phyloP scores from a whole-genome alignment of 2,888 invertebrate genomes.

The Nomada fabriciana region DNA sequence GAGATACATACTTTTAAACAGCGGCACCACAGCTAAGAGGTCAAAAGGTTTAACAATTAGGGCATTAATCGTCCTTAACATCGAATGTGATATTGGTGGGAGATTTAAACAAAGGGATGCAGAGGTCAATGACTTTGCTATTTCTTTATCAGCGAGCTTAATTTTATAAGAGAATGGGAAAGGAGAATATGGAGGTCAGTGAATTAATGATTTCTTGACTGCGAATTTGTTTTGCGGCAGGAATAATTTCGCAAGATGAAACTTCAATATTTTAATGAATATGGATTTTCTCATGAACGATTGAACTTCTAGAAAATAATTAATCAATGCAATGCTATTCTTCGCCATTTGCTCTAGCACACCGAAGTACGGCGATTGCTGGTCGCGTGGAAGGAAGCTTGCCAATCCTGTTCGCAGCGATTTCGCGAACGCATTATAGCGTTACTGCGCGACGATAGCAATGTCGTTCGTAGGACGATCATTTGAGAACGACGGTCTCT shows the following conservation, averaged over 20 bases:
- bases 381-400: conserved; percentile 25
- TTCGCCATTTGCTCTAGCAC: conserved; percentile 6
- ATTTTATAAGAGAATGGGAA: not conserved
- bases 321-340: conserved; percentile 20
- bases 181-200: not conserved
- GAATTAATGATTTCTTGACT: not conserved
- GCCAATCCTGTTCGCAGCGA: conserved; percentile 40
- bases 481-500: not conserved
- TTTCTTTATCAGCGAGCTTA: no score
- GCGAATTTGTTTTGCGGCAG: no score
- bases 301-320: not conserved
- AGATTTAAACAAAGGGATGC: no score
- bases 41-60: no score
- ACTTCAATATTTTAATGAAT: no score
- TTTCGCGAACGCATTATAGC: conserved; percentile 51
- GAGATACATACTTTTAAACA: no score
- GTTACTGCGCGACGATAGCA: conserved; percentile 15
- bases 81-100: no score
- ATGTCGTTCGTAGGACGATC: not conserved
- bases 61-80: no score
- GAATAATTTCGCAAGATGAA: no score
- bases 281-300: no score
- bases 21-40: no score
- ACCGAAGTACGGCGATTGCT: conserved; percentile 33
- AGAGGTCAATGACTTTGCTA: no score